These are phyloP conservation scores for Heliconius ethilla DNA, from an alignment of 2,888 invertebrate species.

Conservation along the genomic window DNA sequence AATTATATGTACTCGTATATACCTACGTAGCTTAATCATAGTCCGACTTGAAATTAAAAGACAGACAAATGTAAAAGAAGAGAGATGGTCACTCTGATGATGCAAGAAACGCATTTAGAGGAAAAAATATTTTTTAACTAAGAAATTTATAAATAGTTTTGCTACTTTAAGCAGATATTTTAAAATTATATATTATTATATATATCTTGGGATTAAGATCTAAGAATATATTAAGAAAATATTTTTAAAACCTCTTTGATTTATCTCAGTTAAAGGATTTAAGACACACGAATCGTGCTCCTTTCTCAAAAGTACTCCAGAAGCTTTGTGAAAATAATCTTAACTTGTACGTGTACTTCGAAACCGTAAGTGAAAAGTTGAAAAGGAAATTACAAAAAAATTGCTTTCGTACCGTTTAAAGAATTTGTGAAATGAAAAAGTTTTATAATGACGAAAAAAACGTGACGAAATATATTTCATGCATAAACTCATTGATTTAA, in stretches of 20 bases:
- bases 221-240: no score
- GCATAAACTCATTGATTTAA: not conserved
- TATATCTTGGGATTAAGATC: no score
- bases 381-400: slow-evolving; percentile 55
- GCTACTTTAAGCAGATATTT: no score
- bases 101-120: no score
- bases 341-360: slow-evolving; percentile 60
- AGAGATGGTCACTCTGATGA: no score
- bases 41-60: no score
- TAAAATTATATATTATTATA: no score
- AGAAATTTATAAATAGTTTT: no score
- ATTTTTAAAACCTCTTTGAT: slow-evolving; percentile 1
- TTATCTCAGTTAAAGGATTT: slow-evolving; percentile 41
- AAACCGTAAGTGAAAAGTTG: slow-evolving; percentile 73
- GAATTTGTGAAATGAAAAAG: slow-evolving; percentile 8
- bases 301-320: slow-evolving; percentile 67
- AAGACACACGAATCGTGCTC: slow-evolving; percentile 43
- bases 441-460: not conserved
- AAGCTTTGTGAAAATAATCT: slow-evolving; percentile 65
- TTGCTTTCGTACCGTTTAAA: slow-evolving; percentile 14
- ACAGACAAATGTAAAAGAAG: no score
- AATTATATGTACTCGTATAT: no score
- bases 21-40: no score
- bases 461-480: not conserved
- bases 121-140: no score